Conservation (phyloP, 1,140 invertebrate genomes). For the Oryctes rhinoceros region DNA sequence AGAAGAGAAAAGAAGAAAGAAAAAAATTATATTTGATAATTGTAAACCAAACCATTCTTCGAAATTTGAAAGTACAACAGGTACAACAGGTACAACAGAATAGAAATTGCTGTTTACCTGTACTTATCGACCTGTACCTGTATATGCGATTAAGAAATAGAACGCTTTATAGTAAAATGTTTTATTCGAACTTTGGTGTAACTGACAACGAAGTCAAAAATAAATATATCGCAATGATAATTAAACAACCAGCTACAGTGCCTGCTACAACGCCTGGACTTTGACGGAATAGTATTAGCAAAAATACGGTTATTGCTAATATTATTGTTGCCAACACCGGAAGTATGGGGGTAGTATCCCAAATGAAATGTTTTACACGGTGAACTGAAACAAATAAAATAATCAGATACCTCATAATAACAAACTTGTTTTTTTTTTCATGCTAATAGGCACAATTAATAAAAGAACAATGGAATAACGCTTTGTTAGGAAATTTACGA, state of each 20-base stretch:
- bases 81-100: too few relatives aligned
- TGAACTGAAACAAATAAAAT: constrained; percentile 34
- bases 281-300: constrained; percentile 51
- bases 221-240: constrained; percentile 51
- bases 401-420: not conserved
- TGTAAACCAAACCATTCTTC: too few relatives aligned
- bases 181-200: constrained; percentile 38
- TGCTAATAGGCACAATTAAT: not conserved
- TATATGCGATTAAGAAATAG: too few relatives aligned
- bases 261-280: constrained; percentile 51
- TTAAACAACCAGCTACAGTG: constrained; percentile 50
- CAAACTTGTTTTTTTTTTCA: too few relatives aligned
- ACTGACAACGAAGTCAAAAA: constrained; percentile 39
- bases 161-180: not conserved
- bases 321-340: constrained; percentile 52
- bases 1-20: too few relatives aligned
- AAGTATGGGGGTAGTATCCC: constrained; percentile 49
- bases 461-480: not conserved
- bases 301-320: constrained; percentile 49
- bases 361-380: constrained; percentile 33
- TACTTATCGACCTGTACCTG: too few relatives aligned
- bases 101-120: too few relatives aligned
- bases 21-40: too few relatives aligned
- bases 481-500: not conserved
- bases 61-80: too few relatives aligned